Conservation (phyloP, 2,113 vertebrate species). For the Cygnus atratus region DNA sequence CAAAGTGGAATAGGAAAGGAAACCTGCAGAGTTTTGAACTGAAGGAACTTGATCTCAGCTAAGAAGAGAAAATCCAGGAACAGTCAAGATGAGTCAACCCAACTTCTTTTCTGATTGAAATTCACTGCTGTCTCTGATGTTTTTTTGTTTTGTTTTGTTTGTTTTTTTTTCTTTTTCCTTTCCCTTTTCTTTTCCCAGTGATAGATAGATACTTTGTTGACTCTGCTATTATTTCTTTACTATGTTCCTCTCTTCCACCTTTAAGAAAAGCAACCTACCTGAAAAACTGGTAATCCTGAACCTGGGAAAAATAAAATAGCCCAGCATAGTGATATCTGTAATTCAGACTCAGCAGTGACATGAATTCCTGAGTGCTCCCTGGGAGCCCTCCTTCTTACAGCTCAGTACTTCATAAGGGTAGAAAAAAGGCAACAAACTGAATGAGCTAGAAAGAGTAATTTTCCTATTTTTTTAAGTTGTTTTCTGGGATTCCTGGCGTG, state of each 20-base stretch:
- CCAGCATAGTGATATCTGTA: neutral
- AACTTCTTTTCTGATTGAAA: neutral
- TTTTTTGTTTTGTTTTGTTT: no score
- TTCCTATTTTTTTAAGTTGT: neutral
- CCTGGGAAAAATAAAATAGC: neutral
- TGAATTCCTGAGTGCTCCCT: neutral
- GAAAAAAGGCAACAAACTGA: neutral
- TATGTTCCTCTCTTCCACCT: neutral
- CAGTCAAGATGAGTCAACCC: neutral
- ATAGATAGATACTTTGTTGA: neutral
- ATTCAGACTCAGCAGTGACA: neutral
- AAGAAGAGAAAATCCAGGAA: neutral
- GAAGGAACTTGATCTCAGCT: neutral
- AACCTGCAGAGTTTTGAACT: neutral
- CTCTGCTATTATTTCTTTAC: neutral
- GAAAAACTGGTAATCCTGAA: neutral
- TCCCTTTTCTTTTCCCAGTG: neutral
- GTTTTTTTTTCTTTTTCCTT: no score
- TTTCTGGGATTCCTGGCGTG: neutral
- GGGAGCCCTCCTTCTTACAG: neutral
- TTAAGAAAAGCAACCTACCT: neutral
- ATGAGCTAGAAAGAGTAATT: constrained; percentile 24
- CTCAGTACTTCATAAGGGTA: neutral
- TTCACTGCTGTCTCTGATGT: neutral
- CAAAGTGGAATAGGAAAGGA: neutral